These are phyloP conservation scores for Pomatorhinus ruficollis DNA, from an alignment of 2,113 vertebrate genomes.

Conservation along the genomic window DNA sequence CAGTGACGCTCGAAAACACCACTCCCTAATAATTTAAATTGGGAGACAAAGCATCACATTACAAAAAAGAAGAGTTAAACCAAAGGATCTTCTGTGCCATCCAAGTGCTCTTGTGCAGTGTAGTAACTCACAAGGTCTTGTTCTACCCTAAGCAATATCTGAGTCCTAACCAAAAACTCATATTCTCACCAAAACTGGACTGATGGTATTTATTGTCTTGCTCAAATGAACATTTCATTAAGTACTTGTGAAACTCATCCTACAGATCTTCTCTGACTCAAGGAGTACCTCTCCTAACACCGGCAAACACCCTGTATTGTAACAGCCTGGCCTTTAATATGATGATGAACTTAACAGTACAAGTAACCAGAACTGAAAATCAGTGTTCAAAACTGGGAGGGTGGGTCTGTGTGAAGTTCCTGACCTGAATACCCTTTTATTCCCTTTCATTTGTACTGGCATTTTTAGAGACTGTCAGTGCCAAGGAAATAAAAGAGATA, in stretches of 20 bases:
- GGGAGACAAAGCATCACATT: neutral
- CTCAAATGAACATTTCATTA: neutral
- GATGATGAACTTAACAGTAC: neutral
- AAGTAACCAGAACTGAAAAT: neutral
- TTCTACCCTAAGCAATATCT: neutral
- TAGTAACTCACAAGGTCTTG: neutral
- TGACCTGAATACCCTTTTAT: neutral
- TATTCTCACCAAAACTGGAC: neutral
- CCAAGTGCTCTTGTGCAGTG: neutral
- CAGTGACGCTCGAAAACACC: neutral
- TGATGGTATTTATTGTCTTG: neutral
- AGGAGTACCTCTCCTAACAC: neutral
- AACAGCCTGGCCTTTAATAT: neutral
- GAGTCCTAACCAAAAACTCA: neutral
- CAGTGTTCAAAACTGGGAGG: neutral
- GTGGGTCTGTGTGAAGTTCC: neutral
- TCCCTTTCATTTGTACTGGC: constrained; percentile 16
- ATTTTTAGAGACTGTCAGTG: neutral
- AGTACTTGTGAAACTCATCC: neutral
- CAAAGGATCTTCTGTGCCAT: neutral
- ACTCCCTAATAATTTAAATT: neutral
- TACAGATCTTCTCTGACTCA: neutral
- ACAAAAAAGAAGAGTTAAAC: neutral
- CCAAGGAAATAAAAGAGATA: constrained; percentile 35
- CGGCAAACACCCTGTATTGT: neutral